Conservation (phyloP, 2,797 vertebrate species). For the Leptatherina wallacei region DNA sequence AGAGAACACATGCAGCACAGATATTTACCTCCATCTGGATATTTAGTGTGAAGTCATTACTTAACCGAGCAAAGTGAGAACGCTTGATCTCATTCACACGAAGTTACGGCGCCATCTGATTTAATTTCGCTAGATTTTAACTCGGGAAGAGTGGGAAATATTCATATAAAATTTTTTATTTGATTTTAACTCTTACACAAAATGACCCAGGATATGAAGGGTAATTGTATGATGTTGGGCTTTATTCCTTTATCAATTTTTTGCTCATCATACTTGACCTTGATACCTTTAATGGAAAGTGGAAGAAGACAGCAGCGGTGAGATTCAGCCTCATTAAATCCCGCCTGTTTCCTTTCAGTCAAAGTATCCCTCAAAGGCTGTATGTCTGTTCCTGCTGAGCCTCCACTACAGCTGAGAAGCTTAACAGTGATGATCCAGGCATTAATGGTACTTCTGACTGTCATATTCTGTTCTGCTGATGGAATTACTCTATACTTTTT, state of each 20-base stretch:
- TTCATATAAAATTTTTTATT: not conserved
- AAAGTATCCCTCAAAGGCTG: slow-evolving; percentile 13
- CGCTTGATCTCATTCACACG: not conserved
- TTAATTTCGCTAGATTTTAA: not conserved
- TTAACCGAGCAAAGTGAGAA: not conserved
- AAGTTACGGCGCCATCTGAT: not conserved
- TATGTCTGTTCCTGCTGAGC: slow-evolving; percentile 21
- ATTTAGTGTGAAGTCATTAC: not conserved
- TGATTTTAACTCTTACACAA: not conserved
- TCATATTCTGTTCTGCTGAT: slow-evolving; percentile 3
- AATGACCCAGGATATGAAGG: not conserved
- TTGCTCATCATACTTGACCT: not conserved
- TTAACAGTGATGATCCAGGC: slow-evolving; percentile 22
- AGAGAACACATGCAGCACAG: not conserved
- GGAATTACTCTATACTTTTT: slow-evolving; percentile 1
- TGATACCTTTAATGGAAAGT: not conserved
- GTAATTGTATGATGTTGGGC: not conserved
- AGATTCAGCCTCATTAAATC: slow-evolving; percentile 13
- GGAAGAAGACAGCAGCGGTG: not conserved
- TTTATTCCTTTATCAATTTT: not conserved
- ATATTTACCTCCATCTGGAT: not conserved
- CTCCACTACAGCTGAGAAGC: slow-evolving; percentile 19
- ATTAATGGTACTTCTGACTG: slow-evolving; percentile 18
- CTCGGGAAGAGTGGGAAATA: not conserved
- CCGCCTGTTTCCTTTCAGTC: slow-evolving; percentile 12